Evolutionary conservation across 2,888 invertebrate species (phyloP), one percentile per base, ranked within the genome.

Genomic region (Ophioninae sp.): DNA sequence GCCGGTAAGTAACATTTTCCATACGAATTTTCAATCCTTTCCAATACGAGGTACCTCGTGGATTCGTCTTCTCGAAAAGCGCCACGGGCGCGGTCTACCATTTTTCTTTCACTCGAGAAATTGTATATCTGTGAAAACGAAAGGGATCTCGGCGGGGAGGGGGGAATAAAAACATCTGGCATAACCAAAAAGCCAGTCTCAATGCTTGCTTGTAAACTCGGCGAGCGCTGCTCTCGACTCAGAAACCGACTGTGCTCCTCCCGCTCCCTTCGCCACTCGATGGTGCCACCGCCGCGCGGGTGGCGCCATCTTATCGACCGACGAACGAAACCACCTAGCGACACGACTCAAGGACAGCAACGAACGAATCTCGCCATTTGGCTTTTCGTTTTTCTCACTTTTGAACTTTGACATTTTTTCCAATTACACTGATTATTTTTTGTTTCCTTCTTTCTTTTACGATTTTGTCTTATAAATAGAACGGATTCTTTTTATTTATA

Each of bases 1-100:
- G 88, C 90, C 90, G 92, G 92, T 92, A 91, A 92, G 92, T 92
- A 65, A 30, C 50, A 76, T 68, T 64, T 56, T 56, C 5, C 21
- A 13, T 39, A 20, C 30, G 72, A 68, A 30, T 57, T 74, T 23
- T 57, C 1, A 41, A 70, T n/a, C 41, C 39, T n/a, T 59, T 64
- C 59, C 74, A 20, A 65, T 7, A 6, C 13, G n/a, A 8, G 44
- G 39, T 50, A 21, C 10, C 44, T 37, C 41, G 23, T 23, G 59
- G 20, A 13, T 72, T 62, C n/a, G n/a, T 50, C 7, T n/a, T 21
- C 21, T 64, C 10, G 21, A 61, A 50, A 50, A 50, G 13, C 56
- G 56, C 3, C n/a, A n/a, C 39, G 23, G 20, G 10, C 41, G 7
- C 6, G 6, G 67, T 10, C 2, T 37, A 13, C 1, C 23, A 23